Conservation (phyloP, 2,888 invertebrate species). For the Melipona beecheii region DNA sequence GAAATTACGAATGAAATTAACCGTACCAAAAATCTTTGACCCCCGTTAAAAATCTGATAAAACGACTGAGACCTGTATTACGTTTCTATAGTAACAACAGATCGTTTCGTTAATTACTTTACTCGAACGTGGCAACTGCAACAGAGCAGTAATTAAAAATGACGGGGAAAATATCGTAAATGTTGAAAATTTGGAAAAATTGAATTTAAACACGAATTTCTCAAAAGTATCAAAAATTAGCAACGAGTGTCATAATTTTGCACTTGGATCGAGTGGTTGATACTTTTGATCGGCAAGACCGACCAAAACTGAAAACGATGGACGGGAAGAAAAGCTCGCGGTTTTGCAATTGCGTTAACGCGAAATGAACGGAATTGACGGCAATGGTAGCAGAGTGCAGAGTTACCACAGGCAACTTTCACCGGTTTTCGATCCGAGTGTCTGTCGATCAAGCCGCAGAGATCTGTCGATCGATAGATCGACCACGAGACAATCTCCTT, state of each 20-base stretch:
- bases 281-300: no score
- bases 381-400: constrained; percentile 48
- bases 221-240: no score
- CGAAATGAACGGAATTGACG: constrained; percentile 38
- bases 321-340: background rate
- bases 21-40: no score
- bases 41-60: no score
- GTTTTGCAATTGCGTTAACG: constrained; percentile 27
- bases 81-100: background rate
- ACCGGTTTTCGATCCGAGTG: constrained; percentile 58
- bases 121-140: background rate
- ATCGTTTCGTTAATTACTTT: background rate
- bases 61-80: background rate
- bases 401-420: constrained; percentile 54
- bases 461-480: constrained; percentile 59
- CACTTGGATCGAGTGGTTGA: no score
- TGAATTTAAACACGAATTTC: no score
- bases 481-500: constrained; percentile 54
- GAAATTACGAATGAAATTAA: no score
- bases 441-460: constrained; percentile 51
- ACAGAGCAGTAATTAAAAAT: background rate
- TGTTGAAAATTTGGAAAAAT: background rate
- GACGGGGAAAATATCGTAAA: background rate
- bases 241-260: no score
- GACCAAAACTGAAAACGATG: background rate